Evolutionary conservation across 2,888 invertebrate species (phyloP), one percentile per base, ranked within the genome.

Genomic region (Drosophila pseudotalamancana): DNA sequence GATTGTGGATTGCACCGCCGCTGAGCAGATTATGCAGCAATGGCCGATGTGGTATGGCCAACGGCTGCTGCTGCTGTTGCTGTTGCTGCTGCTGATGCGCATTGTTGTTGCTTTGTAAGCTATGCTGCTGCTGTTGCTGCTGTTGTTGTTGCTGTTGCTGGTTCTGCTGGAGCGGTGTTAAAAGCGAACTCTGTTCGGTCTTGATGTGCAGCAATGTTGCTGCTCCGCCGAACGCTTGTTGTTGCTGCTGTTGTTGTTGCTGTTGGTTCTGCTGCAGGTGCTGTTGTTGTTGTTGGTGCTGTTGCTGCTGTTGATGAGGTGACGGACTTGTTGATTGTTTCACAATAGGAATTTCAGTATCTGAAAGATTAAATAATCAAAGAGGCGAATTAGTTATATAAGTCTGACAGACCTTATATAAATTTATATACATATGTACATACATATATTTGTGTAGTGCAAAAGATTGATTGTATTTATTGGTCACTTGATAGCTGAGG

Each of bases 261-360:
- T 64, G 67, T 40, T 88, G 89, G 25, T 89, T 89, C 37, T 88
- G 89, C 14, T 88, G 78, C 16, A 86, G 87, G 14, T 84, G 84
- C 4, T 83, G 88, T 25, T 85, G 86, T 39, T 69, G 74, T 31
- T 81, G 69, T 18, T 87, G 86, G n/a, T 77, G 87, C 45, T 83
- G 85, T 43, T 80, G 85, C 54, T 85, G 90, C 56, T 87, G 89
- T 63, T 89, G 83, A 63, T 88, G 82, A 71, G 91, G 91, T 77
- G 89, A 90, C 71, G 92, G 91, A 88, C 91, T 92, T 77, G 91
- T 89, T 73, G 91, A 91, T 87, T 91, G 91, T 83, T 91, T 91
- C 40, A 91, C 91, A 77, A 91, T 89, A 88, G 92, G 92, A 90
- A 92, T 92, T 90, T 92, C 92, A 57, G 92, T 92, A 86, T 92